Percentiles rank a stretch among this genome's conserved stretches.
Evolutionary conservation across 2,888 invertebrate genomes (phyloP).

Genomic region (Dilophus febrilis): DNA sequence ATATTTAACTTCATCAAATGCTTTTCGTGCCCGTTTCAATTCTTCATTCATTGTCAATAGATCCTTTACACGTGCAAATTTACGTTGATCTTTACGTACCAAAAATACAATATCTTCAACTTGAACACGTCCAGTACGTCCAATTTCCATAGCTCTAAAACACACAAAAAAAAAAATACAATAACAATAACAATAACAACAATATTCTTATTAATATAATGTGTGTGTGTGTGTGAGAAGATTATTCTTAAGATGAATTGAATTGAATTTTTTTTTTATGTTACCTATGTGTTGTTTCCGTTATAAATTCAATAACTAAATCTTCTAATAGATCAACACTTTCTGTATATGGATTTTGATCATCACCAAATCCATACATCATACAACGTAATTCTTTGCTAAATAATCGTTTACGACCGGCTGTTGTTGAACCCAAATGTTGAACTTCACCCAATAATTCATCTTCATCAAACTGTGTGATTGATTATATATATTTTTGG

Average conservation of each 20-base stretch:
- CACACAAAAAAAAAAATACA: no score
- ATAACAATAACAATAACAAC: no score
- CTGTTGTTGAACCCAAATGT: conserved; percentile 46
- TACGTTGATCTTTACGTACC: conserved; percentile 88
- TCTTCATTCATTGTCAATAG: conserved; percentile 97
- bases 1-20: conserved; percentile 97
- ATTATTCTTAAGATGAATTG: no score
- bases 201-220: no score
- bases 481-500: no score
- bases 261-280: no score
- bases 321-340: conserved; percentile 96
- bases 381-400: conserved; percentile 89
- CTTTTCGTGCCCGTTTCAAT: conserved; percentile 93
- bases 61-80: conserved; percentile 95
- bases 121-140: conserved; percentile 87
- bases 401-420: conserved; percentile 68
- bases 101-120: conserved; percentile 96
- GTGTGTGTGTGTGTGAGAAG: no score
- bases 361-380: conserved; percentile 99
- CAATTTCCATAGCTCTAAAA: conserved; percentile 96
- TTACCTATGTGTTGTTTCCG: conserved; percentile 76
- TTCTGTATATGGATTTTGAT: conserved; percentile 97
- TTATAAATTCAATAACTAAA: conserved; percentile 92
- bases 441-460: conserved; percentile 55
- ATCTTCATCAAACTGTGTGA: conserved; percentile 34